Base-by-base conservation (phyloP, 2,113 vertebrate species). In the Chloropsis cyanopogon region DNA sequence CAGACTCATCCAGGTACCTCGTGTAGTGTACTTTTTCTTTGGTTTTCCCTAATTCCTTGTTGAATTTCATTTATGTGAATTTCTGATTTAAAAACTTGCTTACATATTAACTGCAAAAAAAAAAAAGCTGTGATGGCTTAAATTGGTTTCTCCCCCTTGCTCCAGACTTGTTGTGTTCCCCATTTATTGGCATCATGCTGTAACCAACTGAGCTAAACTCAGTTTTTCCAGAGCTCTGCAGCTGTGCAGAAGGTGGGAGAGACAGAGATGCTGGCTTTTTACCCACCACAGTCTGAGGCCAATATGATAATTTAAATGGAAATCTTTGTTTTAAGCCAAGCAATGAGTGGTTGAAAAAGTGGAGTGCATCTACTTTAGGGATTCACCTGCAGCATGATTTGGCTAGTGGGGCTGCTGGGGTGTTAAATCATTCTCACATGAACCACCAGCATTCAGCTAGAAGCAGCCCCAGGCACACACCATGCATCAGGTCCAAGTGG, bases 301-400 rank as follows among this genome's bases (percentile, higher is more conserved):
- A 85, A 31, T 33, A n/a, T 31, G 42, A 86, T 56, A 83, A 54
- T 63, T 90, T 83, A 92, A 92, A 75, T 25, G 19, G 68, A 93
- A 90, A 86, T 83, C 72, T 81, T 78, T 86, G 47, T 47, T 93
- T 90, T 82, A 86, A 87, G 76, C 64, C 92, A 93, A 94, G 59
- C 20, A 39, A 59, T 46, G 64, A 93, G 77, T 66, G 39, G 47
- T 88, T 96, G 92, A 86, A 92, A 90, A 92, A 93, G 71, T 81
- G 60, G 47, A 2, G 3, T 81, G 80, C 50, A 44, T 86, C 68
- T 86, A 56, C 90, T 88, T 79, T 54, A 47, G 94, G 76, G 83
- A 96, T 78, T 90, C 88, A 93, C 82, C 77, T 94, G 86, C 56
- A 90, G 64, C 44, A 64, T 72, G 86, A 95, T 94, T 83, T 92